phyloP scores from a whole-genome alignment of 2,888 invertebrate species.

The Lamproptera curius region DNA sequence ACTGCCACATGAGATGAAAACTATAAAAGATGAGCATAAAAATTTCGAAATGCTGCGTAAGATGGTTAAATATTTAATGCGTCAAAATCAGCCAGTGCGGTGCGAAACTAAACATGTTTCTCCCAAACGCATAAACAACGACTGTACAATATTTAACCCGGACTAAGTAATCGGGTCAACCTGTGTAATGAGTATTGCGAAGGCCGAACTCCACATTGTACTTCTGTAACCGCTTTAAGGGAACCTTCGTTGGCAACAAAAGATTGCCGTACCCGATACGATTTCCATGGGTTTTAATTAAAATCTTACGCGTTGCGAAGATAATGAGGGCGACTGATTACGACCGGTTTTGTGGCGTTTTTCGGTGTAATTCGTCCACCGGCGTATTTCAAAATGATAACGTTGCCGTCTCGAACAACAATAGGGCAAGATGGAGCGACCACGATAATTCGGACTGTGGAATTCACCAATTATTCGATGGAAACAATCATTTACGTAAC shows the following conservation, averaged over 20 bases:
- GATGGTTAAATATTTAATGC: not conserved
- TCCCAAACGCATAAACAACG: constrained; percentile 72
- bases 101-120: constrained; percentile 54
- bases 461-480: not conserved
- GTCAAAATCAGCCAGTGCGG: not conserved
- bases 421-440: not conserved
- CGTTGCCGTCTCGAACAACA: constrained; percentile 13
- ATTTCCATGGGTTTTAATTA: constrained; percentile 71
- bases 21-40: not conserved
- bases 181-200: constrained; percentile 72
- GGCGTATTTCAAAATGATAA: constrained; percentile 35
- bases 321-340: constrained; percentile 60
- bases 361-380: constrained; percentile 45
- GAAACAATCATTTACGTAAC: not conserved
- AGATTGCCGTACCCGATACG: constrained; percentile 62
- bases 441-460: constrained; percentile 3
- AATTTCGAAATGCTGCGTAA: constrained; percentile 34
- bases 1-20: not conserved
- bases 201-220: constrained; percentile 71
- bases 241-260: constrained; percentile 63
- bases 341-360: constrained; percentile 41
- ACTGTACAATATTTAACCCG: constrained; percentile 68
- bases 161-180: constrained; percentile 73
- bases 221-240: constrained; percentile 63
- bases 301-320: constrained; percentile 63